A percentile compares a stretch with the other conserved stretches of the same genome.
Evolutionary conservation across 2,888 invertebrate genomes (phyloP).

Genomic region (Xanthorhoe spadicearia): DNA sequence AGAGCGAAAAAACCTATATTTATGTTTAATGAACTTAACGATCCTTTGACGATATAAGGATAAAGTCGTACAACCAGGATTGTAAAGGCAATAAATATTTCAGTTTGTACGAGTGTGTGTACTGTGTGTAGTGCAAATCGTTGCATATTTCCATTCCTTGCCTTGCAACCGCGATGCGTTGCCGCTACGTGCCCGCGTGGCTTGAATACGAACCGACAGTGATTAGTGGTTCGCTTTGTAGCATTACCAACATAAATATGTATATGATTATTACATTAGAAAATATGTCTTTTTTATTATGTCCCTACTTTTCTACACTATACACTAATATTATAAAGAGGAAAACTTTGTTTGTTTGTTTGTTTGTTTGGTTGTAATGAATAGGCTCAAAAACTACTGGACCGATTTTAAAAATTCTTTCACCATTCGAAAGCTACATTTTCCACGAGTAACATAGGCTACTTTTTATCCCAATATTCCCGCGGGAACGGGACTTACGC

Average conservation of each 20-base stretch:
- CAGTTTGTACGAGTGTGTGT: conserved; percentile 23
- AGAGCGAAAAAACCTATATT: not conserved
- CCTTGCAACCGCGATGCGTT: conserved; percentile 26
- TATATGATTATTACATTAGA: not conserved
- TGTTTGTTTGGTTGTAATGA: too few species aligned
- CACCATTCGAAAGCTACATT: too few species aligned
- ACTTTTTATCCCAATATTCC: too few species aligned
- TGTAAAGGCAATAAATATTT: conserved; percentile 30
- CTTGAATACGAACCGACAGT: conserved; percentile 32
- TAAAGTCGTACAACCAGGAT: conserved; percentile 23
- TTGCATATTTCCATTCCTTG: conserved; percentile 37
- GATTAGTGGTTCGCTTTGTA: conserved; percentile 30
- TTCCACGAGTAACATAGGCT: too few species aligned
- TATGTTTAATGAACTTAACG: conserved; percentile 17
- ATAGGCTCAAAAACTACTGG: too few species aligned
- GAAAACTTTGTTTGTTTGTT: too few species aligned
- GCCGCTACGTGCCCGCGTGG: conserved; percentile 25
- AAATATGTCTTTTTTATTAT: too few species aligned
- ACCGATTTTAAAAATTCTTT: too few species aligned
- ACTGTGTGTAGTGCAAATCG: conserved; percentile 38
- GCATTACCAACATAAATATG: not conserved
- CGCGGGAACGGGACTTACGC: too few species aligned
- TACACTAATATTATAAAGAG: too few species aligned
- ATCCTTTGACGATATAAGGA: conserved; percentile 24
- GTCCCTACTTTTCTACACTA: too few species aligned